Evolutionary conservation across 2,113 vertebrate species (phyloP), one percentile per base, ranked within the genome.

Genomic region (Camarhynchus parvulus): DNA sequence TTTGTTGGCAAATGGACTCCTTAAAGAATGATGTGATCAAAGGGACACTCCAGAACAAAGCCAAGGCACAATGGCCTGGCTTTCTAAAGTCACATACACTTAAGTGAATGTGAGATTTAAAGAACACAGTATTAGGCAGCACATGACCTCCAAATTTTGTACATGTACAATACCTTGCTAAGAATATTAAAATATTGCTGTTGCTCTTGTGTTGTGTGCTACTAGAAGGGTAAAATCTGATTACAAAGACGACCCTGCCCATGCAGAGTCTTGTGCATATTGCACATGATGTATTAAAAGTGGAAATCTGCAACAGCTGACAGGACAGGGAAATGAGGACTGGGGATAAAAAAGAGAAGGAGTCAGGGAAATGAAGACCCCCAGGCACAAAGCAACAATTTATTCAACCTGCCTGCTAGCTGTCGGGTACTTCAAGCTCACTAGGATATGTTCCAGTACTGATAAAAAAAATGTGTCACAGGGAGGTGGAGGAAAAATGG

Each of bases 381-480:
- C 35, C 23, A 94, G 87, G 72, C 33, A 93, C 56, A 87, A 41
- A 89, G 59, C 64, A 93, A 72, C 30, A 91, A 93, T 95, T 97
- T 94, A 94, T 92, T 95, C 68, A 91, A 41, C 17, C 41, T 93
- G 77, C 53, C 61, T 93, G 84, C 78, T 83, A 92, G 47, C 70
- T 95, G 90, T 94, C 39, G 17, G 61, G 13, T 85, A 66, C 62
- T 95, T 95, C 59, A 87, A 76, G 81, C 83, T 90, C 72, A 87
- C 80, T 62, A 44, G 91, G 90, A 87, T 93, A 63, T 77, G 47
- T 91, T 96, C 59, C 94, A 83, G 49, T 44, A 47, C 74, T 67
- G 94, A 93, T 92, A 59, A 96, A 97, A 95, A 80, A 53, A 42
- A 86, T 5, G 64, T 93, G 61, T 67, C 83, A 95, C 63, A 86